phyloP scores from a whole-genome alignment of 2,888 invertebrate species.

The Zele albiditarsus region DNA sequence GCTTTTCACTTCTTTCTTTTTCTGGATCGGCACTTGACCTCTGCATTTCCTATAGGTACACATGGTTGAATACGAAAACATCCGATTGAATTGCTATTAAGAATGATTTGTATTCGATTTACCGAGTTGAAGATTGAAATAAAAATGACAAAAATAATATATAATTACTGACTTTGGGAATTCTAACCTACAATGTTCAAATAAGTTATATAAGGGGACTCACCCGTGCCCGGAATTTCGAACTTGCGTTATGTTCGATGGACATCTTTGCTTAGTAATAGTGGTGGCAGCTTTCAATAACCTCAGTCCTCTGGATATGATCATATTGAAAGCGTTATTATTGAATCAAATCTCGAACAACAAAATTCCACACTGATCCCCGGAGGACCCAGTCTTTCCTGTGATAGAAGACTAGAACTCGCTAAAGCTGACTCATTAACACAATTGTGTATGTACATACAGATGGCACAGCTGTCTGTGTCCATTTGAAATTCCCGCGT shows the following conservation, averaged over 20 bases:
- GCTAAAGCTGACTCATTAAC: too few relatives aligned
- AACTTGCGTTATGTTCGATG: constrained; percentile 24
- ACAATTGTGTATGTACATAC: too few relatives aligned
- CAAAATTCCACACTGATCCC: too few relatives aligned
- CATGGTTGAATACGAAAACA: too few relatives aligned
- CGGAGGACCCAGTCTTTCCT: too few relatives aligned
- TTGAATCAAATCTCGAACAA: too few relatives aligned
- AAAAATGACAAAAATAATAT: too few relatives aligned
- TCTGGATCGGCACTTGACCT: too few relatives aligned
- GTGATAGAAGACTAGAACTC: too few relatives aligned
- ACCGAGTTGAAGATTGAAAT: not conserved
- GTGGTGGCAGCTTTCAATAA: constrained; percentile 42
- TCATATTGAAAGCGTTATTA: constrained; percentile 39
- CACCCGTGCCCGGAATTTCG: constrained; percentile 40
- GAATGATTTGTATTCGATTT: not conserved
- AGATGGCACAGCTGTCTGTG: not conserved
- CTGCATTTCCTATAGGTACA: too few relatives aligned
- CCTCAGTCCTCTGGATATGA: constrained; percentile 47
- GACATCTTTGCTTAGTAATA: constrained; percentile 12
- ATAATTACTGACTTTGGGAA: not conserved
- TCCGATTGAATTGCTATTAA: too few relatives aligned
- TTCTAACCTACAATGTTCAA: constrained; percentile 29
- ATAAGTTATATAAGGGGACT: constrained; percentile 37
- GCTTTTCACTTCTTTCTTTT: too few relatives aligned
- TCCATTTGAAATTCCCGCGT: not conserved